phyloP scores from a whole-genome alignment of 2,888 invertebrate species.

The Lithophane socia region DNA sequence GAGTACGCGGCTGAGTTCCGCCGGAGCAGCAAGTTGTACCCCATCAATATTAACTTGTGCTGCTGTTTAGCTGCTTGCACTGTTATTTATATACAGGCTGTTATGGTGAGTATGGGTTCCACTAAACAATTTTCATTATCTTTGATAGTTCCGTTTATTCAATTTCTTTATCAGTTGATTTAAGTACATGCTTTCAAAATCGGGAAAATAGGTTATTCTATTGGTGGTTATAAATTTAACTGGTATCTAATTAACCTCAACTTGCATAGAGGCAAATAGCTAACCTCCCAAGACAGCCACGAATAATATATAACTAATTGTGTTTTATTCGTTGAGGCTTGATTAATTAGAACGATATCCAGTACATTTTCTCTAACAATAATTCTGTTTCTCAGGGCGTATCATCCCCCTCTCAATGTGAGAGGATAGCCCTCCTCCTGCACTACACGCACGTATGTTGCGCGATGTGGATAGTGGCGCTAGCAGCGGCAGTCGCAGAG shows the following conservation, averaged over 20 bases:
- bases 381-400: slow-evolving; percentile 87
- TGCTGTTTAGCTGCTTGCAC: slow-evolving; percentile 91
- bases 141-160: too few relatives aligned
- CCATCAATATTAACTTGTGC: slow-evolving; percentile 91
- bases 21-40: slow-evolving; percentile 89
- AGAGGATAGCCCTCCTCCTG: slow-evolving; percentile 92
- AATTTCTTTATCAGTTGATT: too few relatives aligned
- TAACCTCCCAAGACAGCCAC: too few relatives aligned
- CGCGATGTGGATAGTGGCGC: slow-evolving; percentile 93
- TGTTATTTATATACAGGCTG: slow-evolving; percentile 92
- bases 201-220: too few relatives aligned
- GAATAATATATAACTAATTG: too few relatives aligned
- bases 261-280: too few relatives aligned
- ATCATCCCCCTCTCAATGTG: slow-evolving; percentile 91
- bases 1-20: slow-evolving; percentile 83
- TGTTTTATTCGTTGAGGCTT: too few relatives aligned
- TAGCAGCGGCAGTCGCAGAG: slow-evolving; percentile 88
- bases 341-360: neutral
- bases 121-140: too few relatives aligned
- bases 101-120: slow-evolving; percentile 87
- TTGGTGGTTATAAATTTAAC: too few relatives aligned
- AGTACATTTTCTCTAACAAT: neutral
- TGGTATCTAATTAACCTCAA: too few relatives aligned
- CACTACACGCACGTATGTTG: slow-evolving; percentile 93
- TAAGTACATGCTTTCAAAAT: too few relatives aligned